Conservation (phyloP, 2,113 vertebrate genomes). For the Rhizomys pruinosus region DNA sequence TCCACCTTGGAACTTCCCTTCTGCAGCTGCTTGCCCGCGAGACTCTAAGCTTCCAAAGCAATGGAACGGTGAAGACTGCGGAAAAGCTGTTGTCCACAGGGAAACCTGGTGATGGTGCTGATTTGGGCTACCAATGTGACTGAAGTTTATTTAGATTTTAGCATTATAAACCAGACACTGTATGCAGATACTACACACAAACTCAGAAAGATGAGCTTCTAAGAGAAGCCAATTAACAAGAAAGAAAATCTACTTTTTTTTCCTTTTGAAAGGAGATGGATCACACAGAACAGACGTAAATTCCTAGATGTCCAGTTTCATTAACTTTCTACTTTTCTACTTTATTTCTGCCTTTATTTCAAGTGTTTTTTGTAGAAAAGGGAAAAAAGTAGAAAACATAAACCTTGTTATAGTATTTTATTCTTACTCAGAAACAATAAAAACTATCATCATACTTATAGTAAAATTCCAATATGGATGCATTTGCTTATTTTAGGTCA, state of each 20-base stretch:
- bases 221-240: not conserved
- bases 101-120: not conserved
- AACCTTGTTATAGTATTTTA: not conserved
- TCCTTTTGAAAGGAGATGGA: not conserved
- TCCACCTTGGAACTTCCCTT: constrained; percentile 13
- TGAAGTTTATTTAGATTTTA: constrained; percentile 53
- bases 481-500: constrained; percentile 18
- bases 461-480: not conserved
- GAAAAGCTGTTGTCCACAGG: not conserved
- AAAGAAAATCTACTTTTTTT: not conserved
- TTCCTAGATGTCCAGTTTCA: not conserved
- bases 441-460: not conserved
- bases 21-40: constrained; percentile 50
- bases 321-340: not conserved
- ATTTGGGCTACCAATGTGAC: not conserved
- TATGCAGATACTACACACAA: not conserved
- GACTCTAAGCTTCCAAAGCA: constrained; percentile 58
- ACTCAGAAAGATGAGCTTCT: constrained; percentile 16
- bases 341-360: not conserved
- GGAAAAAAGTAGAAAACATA: not conserved
- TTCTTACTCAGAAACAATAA: constrained; percentile 6
- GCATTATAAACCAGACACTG: not conserved
- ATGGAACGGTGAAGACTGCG: not conserved
- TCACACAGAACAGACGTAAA: not conserved
- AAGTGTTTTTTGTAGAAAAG: not conserved